Evolutionary conservation across 2,888 invertebrate species (phyloP).

Genomic region (Hybos culiciformis): DNA sequence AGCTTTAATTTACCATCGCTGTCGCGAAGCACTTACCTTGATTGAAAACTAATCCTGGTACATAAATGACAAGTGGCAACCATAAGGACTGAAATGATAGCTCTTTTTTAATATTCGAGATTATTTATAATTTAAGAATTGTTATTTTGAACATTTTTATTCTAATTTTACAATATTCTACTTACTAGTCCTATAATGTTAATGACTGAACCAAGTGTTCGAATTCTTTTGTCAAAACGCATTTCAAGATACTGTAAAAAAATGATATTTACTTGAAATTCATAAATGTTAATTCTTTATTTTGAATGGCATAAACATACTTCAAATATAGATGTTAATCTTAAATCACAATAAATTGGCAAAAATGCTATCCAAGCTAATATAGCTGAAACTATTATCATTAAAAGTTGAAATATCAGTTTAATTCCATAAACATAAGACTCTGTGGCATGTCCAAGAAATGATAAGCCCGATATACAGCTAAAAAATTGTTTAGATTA

Average conservation of each 20-base stretch:
- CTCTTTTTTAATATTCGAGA: too few relatives aligned
- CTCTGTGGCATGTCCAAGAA: constrained; percentile 64
- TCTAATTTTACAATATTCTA: constrained; percentile 12
- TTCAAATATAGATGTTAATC: constrained; percentile 63
- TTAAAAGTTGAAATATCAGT: constrained; percentile 44
- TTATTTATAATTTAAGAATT: too few relatives aligned
- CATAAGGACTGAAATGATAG: constrained; percentile 22
- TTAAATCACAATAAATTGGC: constrained; percentile 48
- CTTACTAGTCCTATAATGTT: constrained; percentile 56
- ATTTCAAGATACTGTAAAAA: constrained; percentile 50
- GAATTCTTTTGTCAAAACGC: constrained; percentile 53
- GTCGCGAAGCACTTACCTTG: too few relatives aligned
- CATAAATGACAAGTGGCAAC: constrained; percentile 44
- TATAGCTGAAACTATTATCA: constrained; percentile 36
- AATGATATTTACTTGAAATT: background rate
- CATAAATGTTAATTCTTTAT: background rate
- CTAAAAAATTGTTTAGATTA: constrained; percentile 30
- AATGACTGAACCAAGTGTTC: constrained; percentile 53
- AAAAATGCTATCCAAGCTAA: constrained; percentile 43
- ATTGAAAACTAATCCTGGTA: constrained; percentile 62
- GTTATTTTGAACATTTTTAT: too few relatives aligned
- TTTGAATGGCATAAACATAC: constrained; percentile 30
- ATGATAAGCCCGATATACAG: constrained; percentile 60
- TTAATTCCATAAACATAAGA: constrained; percentile 64
- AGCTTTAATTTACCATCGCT: too few relatives aligned